Evolutionary conservation across 2,113 vertebrate species (phyloP).

Genomic region (Callocephalon fimbriatum): DNA sequence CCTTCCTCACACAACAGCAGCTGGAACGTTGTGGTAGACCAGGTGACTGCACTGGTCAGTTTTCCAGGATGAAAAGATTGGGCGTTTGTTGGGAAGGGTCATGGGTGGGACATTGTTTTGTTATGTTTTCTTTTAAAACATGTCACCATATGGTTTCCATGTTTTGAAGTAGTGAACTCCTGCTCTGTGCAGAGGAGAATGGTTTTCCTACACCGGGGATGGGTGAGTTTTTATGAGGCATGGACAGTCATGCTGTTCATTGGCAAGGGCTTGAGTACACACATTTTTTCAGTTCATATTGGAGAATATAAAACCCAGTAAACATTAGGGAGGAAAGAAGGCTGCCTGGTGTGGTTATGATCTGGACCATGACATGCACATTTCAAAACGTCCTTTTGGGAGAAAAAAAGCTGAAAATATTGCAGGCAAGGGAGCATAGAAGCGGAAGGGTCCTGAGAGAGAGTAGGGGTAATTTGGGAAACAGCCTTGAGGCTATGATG

Average conservation of each 20-base stretch:
- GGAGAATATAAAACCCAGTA: conserved; percentile 25
- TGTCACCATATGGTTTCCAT: not conserved
- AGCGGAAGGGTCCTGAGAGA: not conserved
- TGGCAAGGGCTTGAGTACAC: conserved; percentile 20
- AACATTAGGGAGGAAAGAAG: conserved; percentile 42
- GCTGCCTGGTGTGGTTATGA: conserved; percentile 48
- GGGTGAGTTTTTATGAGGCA: conserved; percentile 52
- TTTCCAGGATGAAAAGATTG: not conserved
- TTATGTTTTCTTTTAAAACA: conserved; percentile 29
- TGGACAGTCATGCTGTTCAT: conserved; percentile 30
- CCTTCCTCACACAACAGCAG: not conserved
- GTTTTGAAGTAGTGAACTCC: conserved; percentile 21
- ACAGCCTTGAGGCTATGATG: not conserved
- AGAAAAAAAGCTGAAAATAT: conserved; percentile 6
- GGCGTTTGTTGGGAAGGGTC: not conserved
- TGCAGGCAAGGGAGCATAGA: not conserved
- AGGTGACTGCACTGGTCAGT: not conserved
- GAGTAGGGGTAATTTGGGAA: not conserved
- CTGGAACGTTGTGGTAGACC: not conserved
- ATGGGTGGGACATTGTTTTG: not conserved
- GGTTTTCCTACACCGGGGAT: not conserved
- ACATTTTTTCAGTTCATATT: conserved; percentile 51
- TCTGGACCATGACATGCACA: not conserved
- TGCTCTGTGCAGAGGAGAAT: conserved; percentile 7
- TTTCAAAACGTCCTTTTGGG: conserved; percentile 15